A percentile compares a stretch with the other conserved stretches of the same genome.
Conservation (phyloP, 2,888 invertebrate genomes). For the Acholoe squamosa region DNA sequence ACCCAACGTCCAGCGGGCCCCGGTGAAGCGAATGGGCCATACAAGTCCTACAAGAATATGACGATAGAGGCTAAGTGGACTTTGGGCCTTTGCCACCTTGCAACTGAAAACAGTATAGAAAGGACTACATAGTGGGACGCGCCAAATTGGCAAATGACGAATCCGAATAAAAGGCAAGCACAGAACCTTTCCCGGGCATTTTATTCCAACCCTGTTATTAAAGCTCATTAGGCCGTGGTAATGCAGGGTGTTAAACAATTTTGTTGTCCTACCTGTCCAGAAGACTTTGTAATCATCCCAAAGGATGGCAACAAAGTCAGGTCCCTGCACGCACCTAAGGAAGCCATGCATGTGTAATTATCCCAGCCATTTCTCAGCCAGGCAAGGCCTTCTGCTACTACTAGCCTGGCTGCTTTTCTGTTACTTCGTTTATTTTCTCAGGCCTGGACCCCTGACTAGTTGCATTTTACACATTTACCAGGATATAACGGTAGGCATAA, state of each 20-base stretch:
- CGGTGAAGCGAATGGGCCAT: too few relatives aligned
- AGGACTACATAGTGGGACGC: background rate
- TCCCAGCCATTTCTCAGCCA: background rate
- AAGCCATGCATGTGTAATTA: background rate
- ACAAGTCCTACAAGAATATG: too few relatives aligned
- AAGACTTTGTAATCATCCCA: constrained; percentile 6
- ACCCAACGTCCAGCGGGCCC: too few relatives aligned
- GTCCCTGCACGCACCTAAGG: background rate
- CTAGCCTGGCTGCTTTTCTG: too few relatives aligned
- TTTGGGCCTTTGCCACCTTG: too few relatives aligned
- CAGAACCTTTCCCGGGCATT: background rate
- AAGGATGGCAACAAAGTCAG: constrained; percentile 17
- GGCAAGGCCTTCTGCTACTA: background rate
- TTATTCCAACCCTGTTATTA: constrained; percentile 24
- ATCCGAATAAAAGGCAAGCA: constrained; percentile 23
- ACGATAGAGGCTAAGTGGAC: too few relatives aligned
- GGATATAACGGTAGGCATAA: background rate
- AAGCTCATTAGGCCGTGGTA: constrained; percentile 1
- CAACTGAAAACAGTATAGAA: too few relatives aligned
- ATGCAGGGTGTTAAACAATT: constrained; percentile 35
- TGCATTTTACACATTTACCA: background rate
- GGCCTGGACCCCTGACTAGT: background rate
- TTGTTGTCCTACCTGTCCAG: constrained; percentile 4
- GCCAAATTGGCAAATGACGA: constrained; percentile 31
- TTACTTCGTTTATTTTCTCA: too few relatives aligned